Evolutionary conservation across 2,888 invertebrate species (phyloP), one percentile per base, ranked within the genome.

Genomic region (Serripes groenlandicus): DNA sequence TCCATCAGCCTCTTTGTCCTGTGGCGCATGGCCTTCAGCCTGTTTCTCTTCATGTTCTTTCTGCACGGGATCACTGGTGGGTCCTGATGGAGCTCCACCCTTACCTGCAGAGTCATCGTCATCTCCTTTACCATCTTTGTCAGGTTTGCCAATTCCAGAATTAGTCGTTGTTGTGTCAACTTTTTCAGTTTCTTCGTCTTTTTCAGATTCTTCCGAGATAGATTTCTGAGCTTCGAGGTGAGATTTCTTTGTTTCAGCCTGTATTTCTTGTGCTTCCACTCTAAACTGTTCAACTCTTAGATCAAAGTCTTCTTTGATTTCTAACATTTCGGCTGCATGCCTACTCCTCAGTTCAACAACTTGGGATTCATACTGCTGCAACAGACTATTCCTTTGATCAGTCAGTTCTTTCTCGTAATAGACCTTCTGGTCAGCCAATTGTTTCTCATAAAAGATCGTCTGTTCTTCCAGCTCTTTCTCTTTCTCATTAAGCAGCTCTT

Each of bases 351-450:
- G 66, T 71, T 85, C 85, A 3, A 62, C 56, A 54, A 83, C 54
- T 64, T 88, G 80, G 11, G 80, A 37, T 54, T 88, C 81, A 62
- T 85, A 80, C 73, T 89, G 84, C 37, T 82, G 81, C 35, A 81
- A 70, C 23, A 90, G 80, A 0, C 76, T 81, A 60, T 87, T 81
- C n/a, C 85, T 74, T 15, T 86, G 81, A 23, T 87, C 85, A 1
- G 60, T 75, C 21, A 89, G 69, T 26, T 91, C 90, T 69, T 77
- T 83, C 42, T 88, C 83, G 52, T 89, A 89, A 66, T 86, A 85
- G 26, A 60, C 69, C 60, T 89, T 88, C 84, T 71, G 78, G 7
- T 89, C 85, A 3, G 75, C 70, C 5, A 90, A 52, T n/a, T 91
- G 90, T 69, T 78, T 81, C 56, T 88, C 83, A 54, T 89, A 89